A percentile compares a stretch with the other conserved stretches of the same genome.
Evolutionary conservation across 2,113 vertebrate genomes (phyloP).

Genomic region (Dicrurus megarhynchus): DNA sequence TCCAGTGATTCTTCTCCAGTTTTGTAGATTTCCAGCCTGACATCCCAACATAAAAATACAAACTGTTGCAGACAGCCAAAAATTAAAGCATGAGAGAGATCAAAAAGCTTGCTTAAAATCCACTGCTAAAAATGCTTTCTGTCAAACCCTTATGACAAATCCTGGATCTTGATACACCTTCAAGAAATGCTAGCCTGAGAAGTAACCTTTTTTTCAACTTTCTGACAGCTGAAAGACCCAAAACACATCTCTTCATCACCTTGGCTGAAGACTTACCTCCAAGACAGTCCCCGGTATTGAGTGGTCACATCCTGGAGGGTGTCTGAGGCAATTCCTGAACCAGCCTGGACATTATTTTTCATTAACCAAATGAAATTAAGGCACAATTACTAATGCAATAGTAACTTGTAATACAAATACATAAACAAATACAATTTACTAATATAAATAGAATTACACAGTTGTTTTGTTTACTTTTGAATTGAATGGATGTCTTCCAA

Average conservation of each 20-base stretch:
- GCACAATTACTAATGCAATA: constrained; percentile 7
- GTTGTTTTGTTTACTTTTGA: background rate
- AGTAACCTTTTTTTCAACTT: background rate
- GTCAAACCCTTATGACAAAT: background rate
- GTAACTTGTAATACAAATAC: background rate
- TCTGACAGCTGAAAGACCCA: background rate
- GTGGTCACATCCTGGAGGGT: constrained; percentile 73
- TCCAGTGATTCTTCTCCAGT: background rate
- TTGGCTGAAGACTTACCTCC: constrained; percentile 75
- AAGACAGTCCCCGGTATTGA: constrained; percentile 88
- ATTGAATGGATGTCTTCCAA: background rate
- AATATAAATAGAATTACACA: background rate
- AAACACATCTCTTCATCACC: background rate
- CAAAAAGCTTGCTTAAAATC: background rate
- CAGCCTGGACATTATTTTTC: constrained; percentile 78
- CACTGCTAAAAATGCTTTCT: background rate
- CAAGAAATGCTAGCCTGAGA: background rate
- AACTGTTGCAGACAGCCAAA: background rate
- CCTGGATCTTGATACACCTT: background rate
- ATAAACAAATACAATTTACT: background rate
- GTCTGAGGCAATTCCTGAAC: constrained; percentile 81
- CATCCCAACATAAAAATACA: background rate
- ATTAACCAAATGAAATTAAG: background rate
- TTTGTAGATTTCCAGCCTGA: background rate
- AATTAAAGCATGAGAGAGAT: background rate